Evolutionary conservation across 2,113 vertebrate species (phyloP), one percentile per base, ranked within the genome.

Genomic region (Tragulus kanchil): DNA sequence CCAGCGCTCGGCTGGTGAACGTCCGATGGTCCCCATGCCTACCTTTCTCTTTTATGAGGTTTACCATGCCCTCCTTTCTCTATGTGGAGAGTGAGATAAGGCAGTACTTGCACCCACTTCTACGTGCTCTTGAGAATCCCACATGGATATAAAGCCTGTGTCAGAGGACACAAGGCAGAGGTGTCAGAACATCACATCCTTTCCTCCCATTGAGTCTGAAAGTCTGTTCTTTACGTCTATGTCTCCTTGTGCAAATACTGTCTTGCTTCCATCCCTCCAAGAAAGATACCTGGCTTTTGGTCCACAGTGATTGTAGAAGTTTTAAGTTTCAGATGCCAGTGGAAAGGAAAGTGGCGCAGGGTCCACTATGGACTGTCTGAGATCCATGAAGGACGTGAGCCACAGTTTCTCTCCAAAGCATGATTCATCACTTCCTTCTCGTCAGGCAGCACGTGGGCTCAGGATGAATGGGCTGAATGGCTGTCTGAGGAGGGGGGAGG

Each of bases 221-320:
- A 71, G 36, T 13, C 36, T 23, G 36, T 71, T 23, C 19, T 71
- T 42, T 25, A 71, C 0, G 1, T 71, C 69, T 45, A 19, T 45
- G 69, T 71, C 69, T 71, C 36, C 69, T 78, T 85, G 69, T 90
- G 50, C 58, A 93, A 71, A 56, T 36, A 85, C 45, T 26, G 28
- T 16, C 25, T 78, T 0, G 7, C 9, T 85, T 67, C 64, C 54
- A 12, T 26, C 25, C 52, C 31, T 50, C 28, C 0, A 0, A 19
- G 12, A 36, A 13, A 8, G 50, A 13, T n/a, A 2, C 3, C 23
- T 23, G n/a, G 42, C 77, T 65, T 77, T 85, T 45, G 71, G 15
- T 75, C 31, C 6, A 6, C 1, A 7, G 1, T 8, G 16, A 4
- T 31, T 88, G 67, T 58, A 16, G 78, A 81, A 58, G 90, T n/a